Base-by-base conservation (phyloP, 2,888 invertebrate genomes). In the Muschampia plurimacula region DNA sequence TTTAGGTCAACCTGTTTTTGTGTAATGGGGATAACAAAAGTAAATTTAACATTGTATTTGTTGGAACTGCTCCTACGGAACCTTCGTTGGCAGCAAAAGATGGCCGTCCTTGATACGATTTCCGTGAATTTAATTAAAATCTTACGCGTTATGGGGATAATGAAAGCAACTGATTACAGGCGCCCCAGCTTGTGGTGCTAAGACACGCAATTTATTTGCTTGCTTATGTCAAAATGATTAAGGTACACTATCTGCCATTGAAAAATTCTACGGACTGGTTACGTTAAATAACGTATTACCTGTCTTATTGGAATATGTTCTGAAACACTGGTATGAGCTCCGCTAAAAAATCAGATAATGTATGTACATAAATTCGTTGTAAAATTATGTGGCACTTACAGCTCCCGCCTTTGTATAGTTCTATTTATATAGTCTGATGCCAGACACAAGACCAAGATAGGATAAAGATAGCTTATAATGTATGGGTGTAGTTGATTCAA, bases 1-100 rank as follows among this genome's bases (percentile, higher is more conserved):
- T 93, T 94, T 89, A 90, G 93, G 93, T 93, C 93, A 92, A 92
- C 90, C 89, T 93, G 93, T 91, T 93, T 93, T 93, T 93, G 90
- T 89, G 88, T 92, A 92, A 92, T 90, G 84, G 86, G 88, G 87
- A 91, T 92, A 89, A 91, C 89, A 90, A 88, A 91, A 92, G 92
- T 89, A 90, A 90, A 92, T 91, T 91, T 88, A 87, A 89, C 89
- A 87, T 91, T 91, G 88, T 91, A 91, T 90, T 89, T 89, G 90
- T 80, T 90, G 86, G 89, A 89, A 91, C 88, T 89, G 88, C 84
- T 89, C 86, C 85, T 86, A 86, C 83, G 84, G 85, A 89, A 87
- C 87, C 89, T 88, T 88, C 86, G 86, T 87, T 84, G 84, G 84
- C 86, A 86, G 86, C 88, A 89, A 91, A 91, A 90, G 89, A 91